Evolutionary conservation across 2,113 vertebrate genomes (phyloP), one percentile per base, ranked within the genome.

Genomic region (Hypocryptadius cinnamomeus): DNA sequence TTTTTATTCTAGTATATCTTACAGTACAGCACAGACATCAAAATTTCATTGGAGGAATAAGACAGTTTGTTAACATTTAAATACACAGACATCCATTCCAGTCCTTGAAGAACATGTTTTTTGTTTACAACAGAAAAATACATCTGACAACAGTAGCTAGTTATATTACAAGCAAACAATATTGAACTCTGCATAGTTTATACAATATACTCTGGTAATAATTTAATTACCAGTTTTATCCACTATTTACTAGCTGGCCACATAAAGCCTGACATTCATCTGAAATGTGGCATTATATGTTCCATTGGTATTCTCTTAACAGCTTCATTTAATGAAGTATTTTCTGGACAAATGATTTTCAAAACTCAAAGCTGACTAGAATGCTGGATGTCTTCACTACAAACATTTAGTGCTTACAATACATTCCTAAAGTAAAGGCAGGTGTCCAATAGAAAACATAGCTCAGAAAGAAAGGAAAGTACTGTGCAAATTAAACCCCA

Each of bases 111-210:
- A 98, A 98, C 98, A 97, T 97, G 96, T 3, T 97, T 98, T 98
- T 98, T 98, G 97, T 98, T 98, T 96, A 99, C 98, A 98, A 98
- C 96, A 95, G 98, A 98, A 98, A 97, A 98, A 98, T 98, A 99
- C 98, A 98, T 98, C 98, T 99, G 98, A 99, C 98, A 98, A 99
- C 97, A 98, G 94, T 97, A 98, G 98, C 98, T 97, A 97, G 94
- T 98, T 98, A 99, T 98, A 97, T 98, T 99, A 98, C 98, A 99
- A 99, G 98, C 98, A 98, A 98, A 98, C 97, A 98, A 98, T 98
- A 98, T 98, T 98, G 96, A 99, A 98, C 97, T 98, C 98, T 98
- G 98, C 98, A 97, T 98, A 99, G 98, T 99, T 99, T 99, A 98
- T 99, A 99, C 98, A 99, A 98, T 98, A 98, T 98, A 98, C 97